phyloP scores from a whole-genome alignment of 37 sponge, comb jelly and placozoan species.

The Chondrilla cf. caribensis region DNA sequence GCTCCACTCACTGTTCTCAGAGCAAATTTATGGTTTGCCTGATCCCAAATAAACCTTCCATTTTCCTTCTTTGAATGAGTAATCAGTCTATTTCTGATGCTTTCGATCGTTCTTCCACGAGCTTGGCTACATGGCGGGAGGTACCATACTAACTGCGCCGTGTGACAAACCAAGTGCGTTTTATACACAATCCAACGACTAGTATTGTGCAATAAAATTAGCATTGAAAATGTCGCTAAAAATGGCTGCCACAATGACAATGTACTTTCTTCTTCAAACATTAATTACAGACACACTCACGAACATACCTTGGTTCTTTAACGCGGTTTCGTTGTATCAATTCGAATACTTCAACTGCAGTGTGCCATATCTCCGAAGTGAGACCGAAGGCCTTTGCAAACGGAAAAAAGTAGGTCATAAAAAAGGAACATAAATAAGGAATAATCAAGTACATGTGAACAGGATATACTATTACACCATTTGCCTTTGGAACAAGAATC shows the following conservation, averaged over 20 bases:
- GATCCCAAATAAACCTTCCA: slow-evolving; percentile 7
- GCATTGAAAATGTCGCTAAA: background rate
- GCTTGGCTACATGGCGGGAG: background rate
- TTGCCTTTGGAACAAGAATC: too few relatives aligned
- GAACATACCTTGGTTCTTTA: background rate
- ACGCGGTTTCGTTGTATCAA: background rate
- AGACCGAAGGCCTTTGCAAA: background rate
- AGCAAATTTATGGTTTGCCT: background rate
- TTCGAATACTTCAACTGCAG: slow-evolving; percentile 15
- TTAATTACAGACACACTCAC: too few relatives aligned
- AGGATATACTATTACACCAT: too few relatives aligned
- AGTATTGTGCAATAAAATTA: background rate
- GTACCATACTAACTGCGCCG: background rate
- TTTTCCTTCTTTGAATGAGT: background rate
- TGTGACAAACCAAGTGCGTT: background rate
- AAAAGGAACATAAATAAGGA: background rate
- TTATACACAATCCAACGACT: background rate
- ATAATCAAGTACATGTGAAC: too few relatives aligned
- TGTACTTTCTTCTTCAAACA: background rate
- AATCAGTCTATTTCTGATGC: slow-evolving; percentile 5
- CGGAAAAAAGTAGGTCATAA: background rate
- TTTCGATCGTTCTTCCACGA: slow-evolving; percentile 9
- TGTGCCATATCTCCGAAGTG: background rate
- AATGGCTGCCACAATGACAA: slow-evolving; percentile 13
- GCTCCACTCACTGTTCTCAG: background rate